Conservation (phyloP, 2,797 vertebrate genomes). For the Salarias fasciatus region DNA sequence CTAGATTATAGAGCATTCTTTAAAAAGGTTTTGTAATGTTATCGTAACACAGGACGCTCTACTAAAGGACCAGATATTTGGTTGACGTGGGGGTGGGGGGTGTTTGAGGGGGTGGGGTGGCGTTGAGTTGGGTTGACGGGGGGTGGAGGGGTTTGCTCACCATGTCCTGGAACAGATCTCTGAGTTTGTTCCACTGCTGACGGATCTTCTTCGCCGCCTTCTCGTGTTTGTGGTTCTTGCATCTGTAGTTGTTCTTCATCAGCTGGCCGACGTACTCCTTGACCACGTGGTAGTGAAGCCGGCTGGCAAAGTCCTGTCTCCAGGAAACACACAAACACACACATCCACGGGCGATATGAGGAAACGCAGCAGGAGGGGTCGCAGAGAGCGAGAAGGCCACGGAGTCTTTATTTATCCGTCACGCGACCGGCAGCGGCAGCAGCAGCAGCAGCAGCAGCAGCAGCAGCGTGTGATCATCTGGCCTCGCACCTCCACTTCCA, state of each 20-base stretch:
- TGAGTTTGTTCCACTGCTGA: slow-evolving; percentile 79
- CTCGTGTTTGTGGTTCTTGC: slow-evolving; percentile 77
- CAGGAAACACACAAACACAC: slow-evolving; percentile 28
- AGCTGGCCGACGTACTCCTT: slow-evolving; percentile 85
- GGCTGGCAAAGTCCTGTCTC: slow-evolving; percentile 80
- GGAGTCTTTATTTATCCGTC: neutral
- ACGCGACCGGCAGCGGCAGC: slow-evolving; percentile 3
- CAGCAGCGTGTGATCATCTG: too few species aligned
- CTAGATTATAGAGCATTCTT: too few species aligned
- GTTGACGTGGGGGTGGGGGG: too few species aligned
- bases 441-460: too few species aligned
- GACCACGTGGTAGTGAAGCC: slow-evolving; percentile 82
- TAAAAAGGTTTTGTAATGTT: too few species aligned
- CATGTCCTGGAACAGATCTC: slow-evolving; percentile 78
- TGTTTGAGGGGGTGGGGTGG: too few species aligned
- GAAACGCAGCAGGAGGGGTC: slow-evolving; percentile 20
- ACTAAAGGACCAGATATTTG: too few species aligned
- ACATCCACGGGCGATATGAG: neutral
- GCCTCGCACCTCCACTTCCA: slow-evolving; percentile 43
- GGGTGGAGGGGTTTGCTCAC: too few species aligned
- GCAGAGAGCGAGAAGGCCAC: neutral
- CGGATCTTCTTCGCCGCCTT: slow-evolving; percentile 82
- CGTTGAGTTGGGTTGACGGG: too few species aligned
- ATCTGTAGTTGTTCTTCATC: slow-evolving; percentile 83
- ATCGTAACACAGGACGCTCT: too few species aligned